A percentile compares a stretch with the other conserved stretches of the same genome.
Evolutionary conservation across 2,888 invertebrate genomes (phyloP).

Genomic region (Apotomis capreana): DNA sequence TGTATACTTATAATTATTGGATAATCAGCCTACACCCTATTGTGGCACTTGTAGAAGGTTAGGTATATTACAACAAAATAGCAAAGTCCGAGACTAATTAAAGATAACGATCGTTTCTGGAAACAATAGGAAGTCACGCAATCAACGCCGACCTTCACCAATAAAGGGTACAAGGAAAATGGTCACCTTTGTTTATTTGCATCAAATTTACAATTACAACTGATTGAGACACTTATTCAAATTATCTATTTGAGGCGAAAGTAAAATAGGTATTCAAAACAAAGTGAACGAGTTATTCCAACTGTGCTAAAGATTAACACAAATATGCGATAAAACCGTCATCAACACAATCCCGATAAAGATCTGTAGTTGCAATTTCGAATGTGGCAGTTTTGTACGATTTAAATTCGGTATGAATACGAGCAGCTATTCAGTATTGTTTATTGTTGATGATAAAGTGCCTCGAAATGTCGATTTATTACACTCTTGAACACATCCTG

Average conservation of each 20-base stretch:
- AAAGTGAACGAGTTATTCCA: neutral
- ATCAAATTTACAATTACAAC: too few species aligned
- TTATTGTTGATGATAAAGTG: conserved; percentile 5
- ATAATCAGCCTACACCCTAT: too few species aligned
- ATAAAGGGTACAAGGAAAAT: neutral
- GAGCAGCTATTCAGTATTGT: conserved; percentile 1
- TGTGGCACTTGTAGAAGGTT: too few species aligned
- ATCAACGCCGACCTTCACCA: neutral
- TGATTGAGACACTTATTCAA: too few species aligned
- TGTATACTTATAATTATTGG: too few species aligned
- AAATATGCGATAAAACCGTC: conserved; percentile 10
- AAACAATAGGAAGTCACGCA: conserved; percentile 15
- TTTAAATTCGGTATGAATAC: neutral
- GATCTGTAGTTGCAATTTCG: neutral
- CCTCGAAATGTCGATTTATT: conserved; percentile 23
- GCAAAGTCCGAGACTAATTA: neutral
- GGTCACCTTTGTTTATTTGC: too few species aligned
- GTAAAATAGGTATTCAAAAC: neutral
- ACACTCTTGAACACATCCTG: conserved; percentile 27
- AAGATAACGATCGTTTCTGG: conserved; percentile 4
- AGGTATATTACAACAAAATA: too few species aligned
- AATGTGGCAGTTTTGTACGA: neutral
- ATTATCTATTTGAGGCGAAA: neutral
- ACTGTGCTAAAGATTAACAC: conserved; percentile 1
- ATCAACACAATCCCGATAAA: neutral